Evolutionary conservation across 2,888 invertebrate species (phyloP).

Genomic region (Drosophila paucipuncta): DNA sequence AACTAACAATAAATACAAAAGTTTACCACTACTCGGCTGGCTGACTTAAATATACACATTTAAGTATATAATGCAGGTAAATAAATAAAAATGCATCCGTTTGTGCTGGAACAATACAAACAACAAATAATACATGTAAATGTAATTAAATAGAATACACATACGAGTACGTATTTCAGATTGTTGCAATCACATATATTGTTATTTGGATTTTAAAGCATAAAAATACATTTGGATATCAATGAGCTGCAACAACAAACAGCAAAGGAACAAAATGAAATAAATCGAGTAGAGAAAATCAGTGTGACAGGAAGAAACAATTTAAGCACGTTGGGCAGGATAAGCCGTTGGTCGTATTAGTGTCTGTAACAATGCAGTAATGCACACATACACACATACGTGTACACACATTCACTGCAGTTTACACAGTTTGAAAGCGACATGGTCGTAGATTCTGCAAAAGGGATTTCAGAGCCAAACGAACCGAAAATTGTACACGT

Average conservation of each 20-base stretch:
- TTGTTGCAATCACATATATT: slow-evolving; percentile 58
- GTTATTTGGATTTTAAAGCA: slow-evolving; percentile 65
- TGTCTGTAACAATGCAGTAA: slow-evolving; percentile 74
- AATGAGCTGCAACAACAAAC: slow-evolving; percentile 36
- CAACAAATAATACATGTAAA: slow-evolving; percentile 39
- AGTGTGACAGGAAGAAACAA: slow-evolving; percentile 80
- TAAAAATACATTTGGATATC: slow-evolving; percentile 59
- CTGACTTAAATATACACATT: neutral
- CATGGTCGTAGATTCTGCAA: slow-evolving; percentile 75
- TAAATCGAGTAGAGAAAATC: slow-evolving; percentile 76
- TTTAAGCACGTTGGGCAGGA: slow-evolving; percentile 79
- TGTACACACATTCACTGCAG: slow-evolving; percentile 49
- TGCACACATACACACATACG: slow-evolving; percentile 30
- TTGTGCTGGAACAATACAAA: slow-evolving; percentile 11
- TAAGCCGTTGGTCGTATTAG: slow-evolving; percentile 69
- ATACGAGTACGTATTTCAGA: slow-evolving; percentile 39
- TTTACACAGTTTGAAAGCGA: slow-evolving; percentile 64
- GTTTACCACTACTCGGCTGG: neutral
- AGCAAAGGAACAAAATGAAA: slow-evolving; percentile 63
- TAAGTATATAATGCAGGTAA: slow-evolving; percentile 4
- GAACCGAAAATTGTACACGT: slow-evolving; percentile 83
- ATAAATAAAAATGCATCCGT: slow-evolving; percentile 12
- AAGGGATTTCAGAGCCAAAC: slow-evolving; percentile 82
- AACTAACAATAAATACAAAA: neutral
- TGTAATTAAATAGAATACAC: slow-evolving; percentile 70